Evolutionary conservation across 2,797 vertebrate genomes (phyloP), one percentile per base, ranked within the genome.

Genomic region (Allobates femoralis): DNA sequence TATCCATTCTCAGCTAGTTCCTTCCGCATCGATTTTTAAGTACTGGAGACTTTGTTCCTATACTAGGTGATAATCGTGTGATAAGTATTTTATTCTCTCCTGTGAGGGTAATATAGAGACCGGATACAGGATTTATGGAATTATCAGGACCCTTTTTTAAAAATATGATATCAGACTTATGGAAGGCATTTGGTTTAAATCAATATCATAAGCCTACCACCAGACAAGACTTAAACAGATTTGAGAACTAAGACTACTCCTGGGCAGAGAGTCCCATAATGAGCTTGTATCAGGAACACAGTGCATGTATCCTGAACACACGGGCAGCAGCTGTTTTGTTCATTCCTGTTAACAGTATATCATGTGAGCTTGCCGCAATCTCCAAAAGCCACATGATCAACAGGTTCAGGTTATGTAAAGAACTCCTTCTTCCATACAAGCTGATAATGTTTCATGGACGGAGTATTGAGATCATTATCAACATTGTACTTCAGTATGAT

Each of bases 331-430:
- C 80, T 87, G 86, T 73, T 79, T 87, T 32, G 62, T 41, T 79
- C 80, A 83, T 87, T 83, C 86, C 86, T 87, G 51, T 87, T 87
- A 83, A 87, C 86, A 79, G 86, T 83, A 75, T 82, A 75, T 87
- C 86, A 87, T 87, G 81, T 87, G 86, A 83, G 74, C 41, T 0
- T 28, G n/a, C 62, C 19, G 37, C 51, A 53, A 21, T 67, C 62
- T 32, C 32, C 50, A 56, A 69, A 26, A 26, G 64, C 74, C 86
- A 87, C 86, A 87, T 87, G 80, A 87, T 77, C 76, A 87, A 83
- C 80, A 87, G 74, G 81, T 83, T 87, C 81, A 67, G 46, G 32
- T 83, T 83, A 87, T 79, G 50, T 23, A 69, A 41, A 37, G 41
- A 83, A 53, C 19, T 34, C 32, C 55, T 64, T 66, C 56, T 83